phyloP scores from a whole-genome alignment of 92 coral and sea anemone species.

The Parazoanthus darwini region DNA sequence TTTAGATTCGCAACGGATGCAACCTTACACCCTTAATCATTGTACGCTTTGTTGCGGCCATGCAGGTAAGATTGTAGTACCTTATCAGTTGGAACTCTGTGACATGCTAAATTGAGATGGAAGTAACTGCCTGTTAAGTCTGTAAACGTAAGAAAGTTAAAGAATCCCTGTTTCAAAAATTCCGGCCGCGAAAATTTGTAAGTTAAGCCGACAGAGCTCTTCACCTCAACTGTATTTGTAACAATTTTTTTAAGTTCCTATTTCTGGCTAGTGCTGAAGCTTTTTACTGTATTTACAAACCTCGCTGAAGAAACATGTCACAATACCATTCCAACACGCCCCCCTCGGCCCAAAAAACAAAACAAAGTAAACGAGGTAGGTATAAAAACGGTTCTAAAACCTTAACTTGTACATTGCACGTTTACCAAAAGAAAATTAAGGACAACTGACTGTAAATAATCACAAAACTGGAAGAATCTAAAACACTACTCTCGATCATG shows the following conservation, averaged over 20 bases:
- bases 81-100: conserved; percentile 7
- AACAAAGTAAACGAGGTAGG: not conserved
- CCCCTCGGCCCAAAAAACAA: conserved; percentile 1
- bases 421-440: not conserved
- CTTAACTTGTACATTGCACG: too few species aligned
- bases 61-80: not conserved
- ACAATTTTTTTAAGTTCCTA: not conserved
- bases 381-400: too few species aligned
- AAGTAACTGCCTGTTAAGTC: not conserved
- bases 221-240: not conserved
- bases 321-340: not conserved
- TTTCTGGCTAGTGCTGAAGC: too few species aligned
- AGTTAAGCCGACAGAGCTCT: too few species aligned
- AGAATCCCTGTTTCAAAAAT: too few species aligned
- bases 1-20: not conserved
- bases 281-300: not conserved
- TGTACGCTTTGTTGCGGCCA: not conserved
- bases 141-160: too few species aligned
- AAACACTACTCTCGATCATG: not conserved
- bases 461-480: not conserved
- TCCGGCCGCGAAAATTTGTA: not conserved
- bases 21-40: not conserved
- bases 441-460: not conserved
- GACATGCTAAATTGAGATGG: conserved; percentile 3
- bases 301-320: not conserved